These are phyloP conservation scores for Salarias fasciatus DNA, from an alignment of 2,797 vertebrate genomes.

Conservation along the genomic window DNA sequence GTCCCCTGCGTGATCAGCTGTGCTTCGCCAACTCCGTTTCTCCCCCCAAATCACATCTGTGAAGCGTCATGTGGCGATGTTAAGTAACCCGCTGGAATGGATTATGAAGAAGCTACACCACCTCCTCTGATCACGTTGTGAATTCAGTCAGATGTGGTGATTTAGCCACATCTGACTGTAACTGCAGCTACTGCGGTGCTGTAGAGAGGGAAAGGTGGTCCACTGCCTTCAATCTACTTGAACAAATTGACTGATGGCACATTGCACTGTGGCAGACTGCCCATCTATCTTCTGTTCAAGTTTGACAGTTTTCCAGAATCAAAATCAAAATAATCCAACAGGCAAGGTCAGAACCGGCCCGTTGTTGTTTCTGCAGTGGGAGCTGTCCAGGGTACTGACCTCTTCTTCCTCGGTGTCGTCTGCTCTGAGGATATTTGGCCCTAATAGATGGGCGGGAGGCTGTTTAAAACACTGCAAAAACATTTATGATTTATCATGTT, in stretches of 20 bases:
- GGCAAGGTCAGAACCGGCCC: no score
- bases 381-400: conserved; percentile 69
- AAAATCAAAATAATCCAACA: not conserved
- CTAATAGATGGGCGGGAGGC: conserved; percentile 2
- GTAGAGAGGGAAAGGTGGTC: no score
- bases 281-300: conserved; percentile 35
- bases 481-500: conserved; percentile 49
- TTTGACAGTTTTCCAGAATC: conserved; percentile 24
- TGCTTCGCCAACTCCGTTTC: no score
- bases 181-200: no score
- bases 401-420: conserved; percentile 13
- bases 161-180: no score
- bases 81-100: no score
- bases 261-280: conserved; percentile 14
- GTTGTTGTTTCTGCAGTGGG: conserved; percentile 17
- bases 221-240: not conserved
- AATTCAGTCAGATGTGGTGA: no score
- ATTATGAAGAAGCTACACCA: no score
- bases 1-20: no score
- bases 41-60: no score
- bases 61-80: no score
- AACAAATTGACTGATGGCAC: conserved; percentile 35
- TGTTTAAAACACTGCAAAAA: conserved; percentile 19
- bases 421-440: not conserved
- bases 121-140: no score